phyloP scores from a whole-genome alignment of 2,888 invertebrate species.

The Amiota minor region DNA sequence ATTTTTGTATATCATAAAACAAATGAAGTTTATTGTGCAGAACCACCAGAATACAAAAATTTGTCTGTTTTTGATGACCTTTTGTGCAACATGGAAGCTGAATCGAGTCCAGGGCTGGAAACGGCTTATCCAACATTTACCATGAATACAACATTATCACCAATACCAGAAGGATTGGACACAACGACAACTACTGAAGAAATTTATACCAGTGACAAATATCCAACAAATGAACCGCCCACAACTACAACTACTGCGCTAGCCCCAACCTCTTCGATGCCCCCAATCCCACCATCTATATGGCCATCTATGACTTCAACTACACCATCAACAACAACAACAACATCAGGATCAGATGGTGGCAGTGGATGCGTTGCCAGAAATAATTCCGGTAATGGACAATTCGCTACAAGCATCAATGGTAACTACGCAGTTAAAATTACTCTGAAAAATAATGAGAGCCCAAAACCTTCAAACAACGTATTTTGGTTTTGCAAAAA shows the following conservation, averaged over 20 bases:
- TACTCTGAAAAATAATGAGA: slow-evolving; percentile 33
- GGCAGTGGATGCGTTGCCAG: slow-evolving; percentile 38
- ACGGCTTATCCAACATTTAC: neutral
- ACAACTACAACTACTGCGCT: neutral
- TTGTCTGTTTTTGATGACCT: slow-evolving; percentile 47
- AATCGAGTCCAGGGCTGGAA: neutral
- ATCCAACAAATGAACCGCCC: neutral
- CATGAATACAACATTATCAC: neutral
- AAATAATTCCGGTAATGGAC: slow-evolving; percentile 32
- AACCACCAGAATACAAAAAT: slow-evolving; percentile 41
- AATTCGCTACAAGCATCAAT: slow-evolving; percentile 42
- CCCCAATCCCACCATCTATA: neutral
- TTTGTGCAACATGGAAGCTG: slow-evolving; percentile 38
- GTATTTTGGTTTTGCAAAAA: slow-evolving; percentile 67
- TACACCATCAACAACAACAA: slow-evolving; percentile 19
- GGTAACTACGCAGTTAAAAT: slow-evolving; percentile 44
- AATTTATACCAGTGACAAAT: neutral
- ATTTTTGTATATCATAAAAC: slow-evolving; percentile 46
- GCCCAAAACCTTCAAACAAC: slow-evolving; percentile 43
- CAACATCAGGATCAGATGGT: neutral
- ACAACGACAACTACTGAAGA: neutral
- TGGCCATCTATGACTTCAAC: neutral
- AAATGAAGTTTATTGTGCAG: slow-evolving; percentile 45
- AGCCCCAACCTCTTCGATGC: no score
- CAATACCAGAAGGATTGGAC: neutral